Evolutionary conservation across 2,888 invertebrate species (phyloP).

Genomic region (Dicyrtoma fusca): DNA sequence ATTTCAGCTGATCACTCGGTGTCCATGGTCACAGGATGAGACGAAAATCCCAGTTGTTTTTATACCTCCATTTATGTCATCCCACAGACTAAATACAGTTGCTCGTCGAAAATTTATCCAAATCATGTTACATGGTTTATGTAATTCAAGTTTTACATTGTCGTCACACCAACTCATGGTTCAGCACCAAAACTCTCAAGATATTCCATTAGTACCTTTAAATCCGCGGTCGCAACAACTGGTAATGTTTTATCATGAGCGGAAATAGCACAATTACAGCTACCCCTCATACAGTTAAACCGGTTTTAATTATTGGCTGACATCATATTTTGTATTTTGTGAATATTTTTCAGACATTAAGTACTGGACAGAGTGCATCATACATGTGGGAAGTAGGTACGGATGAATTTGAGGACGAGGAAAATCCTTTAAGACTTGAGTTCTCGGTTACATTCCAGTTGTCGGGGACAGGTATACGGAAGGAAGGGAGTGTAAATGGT

Average conservation of each 20-base stretch:
- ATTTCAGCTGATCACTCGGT: conserved; percentile 69
- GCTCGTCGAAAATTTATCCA: conserved; percentile 80
- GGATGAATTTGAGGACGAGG: conserved; percentile 55
- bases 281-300: conserved; percentile 1
- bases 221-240: conserved; percentile 67
- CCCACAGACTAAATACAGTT: conserved; percentile 81
- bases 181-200: conserved; percentile 47
- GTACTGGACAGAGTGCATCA: conserved; percentile 74
- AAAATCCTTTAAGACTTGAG: conserved; percentile 58
- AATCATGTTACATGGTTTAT: conserved; percentile 65
- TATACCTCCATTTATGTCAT: conserved; percentile 78
- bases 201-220: conserved; percentile 65
- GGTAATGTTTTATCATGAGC: conserved; percentile 46
- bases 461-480: not conserved
- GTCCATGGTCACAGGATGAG: conserved; percentile 77
- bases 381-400: conserved; percentile 82
- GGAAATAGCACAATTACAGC: too few species aligned
- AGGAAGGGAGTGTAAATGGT: not conserved
- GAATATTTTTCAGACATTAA: conserved; percentile 65
- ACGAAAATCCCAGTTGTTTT: conserved; percentile 77
- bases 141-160: conserved; percentile 43
- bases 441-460: conserved; percentile 49
- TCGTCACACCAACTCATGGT: conserved; percentile 53
- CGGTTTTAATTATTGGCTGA: conserved; percentile 10
- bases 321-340: conserved; percentile 34